These are phyloP conservation scores for Mus caroli DNA, from an alignment of 2,797 vertebrate genomes.

Conservation along the genomic window DNA sequence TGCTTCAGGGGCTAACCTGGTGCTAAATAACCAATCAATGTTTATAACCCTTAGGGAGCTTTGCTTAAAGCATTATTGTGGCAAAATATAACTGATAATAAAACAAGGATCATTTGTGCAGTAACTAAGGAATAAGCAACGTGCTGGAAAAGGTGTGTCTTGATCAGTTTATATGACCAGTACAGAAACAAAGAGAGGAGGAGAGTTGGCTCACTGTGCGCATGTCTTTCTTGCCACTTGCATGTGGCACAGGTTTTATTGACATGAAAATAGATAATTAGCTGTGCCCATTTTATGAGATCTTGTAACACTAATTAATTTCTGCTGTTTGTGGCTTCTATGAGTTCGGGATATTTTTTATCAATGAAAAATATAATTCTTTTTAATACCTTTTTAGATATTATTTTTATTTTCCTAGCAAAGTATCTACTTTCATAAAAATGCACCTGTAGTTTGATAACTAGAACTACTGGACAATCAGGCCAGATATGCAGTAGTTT, in stretches of 20 bases:
- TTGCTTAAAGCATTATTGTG: constrained; percentile 13
- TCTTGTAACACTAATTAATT: constrained; percentile 18
- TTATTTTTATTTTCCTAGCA: constrained; percentile 44
- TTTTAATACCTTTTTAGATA: constrained; percentile 33
- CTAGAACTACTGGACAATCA: constrained; percentile 62
- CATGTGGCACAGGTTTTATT: neutral
- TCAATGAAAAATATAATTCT: constrained; percentile 54
- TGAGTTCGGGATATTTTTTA: constrained; percentile 64
- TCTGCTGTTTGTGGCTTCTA: constrained; percentile 45
- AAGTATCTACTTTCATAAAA: constrained; percentile 42
- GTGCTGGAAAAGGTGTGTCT: neutral
- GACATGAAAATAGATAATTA: neutral
- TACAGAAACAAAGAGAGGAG: neutral
- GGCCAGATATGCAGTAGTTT: constrained; percentile 45
- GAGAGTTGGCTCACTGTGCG: neutral
- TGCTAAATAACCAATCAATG: neutral
- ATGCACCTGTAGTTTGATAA: constrained; percentile 57
- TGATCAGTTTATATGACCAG: neutral
- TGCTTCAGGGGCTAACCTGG: neutral
- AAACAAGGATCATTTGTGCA: neutral
- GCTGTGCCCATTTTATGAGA: constrained; percentile 40
- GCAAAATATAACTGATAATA: neutral
- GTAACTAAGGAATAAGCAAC: constrained; percentile 1
- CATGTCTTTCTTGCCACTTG: neutral
- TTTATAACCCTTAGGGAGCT: neutral